phyloP scores from a whole-genome alignment of 2,113 vertebrate genomes.

The Stegostoma tigrinum region DNA sequence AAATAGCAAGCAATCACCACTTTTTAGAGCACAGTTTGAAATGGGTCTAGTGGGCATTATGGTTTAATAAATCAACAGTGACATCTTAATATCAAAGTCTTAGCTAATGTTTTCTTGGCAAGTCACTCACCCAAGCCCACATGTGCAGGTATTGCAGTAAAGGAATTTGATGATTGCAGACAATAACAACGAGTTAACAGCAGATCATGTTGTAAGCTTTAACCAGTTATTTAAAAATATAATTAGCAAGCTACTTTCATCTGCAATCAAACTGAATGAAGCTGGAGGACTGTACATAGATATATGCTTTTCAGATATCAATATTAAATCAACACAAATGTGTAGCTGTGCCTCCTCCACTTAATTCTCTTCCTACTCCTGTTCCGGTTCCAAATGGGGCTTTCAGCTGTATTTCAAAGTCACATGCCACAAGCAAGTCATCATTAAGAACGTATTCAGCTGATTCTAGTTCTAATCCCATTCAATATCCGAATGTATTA shows the following conservation, averaged over 20 bases:
- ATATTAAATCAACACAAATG: background rate
- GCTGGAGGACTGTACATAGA: background rate
- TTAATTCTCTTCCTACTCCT: background rate
- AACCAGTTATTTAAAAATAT: background rate
- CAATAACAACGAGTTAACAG: background rate
- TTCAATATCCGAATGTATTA: background rate
- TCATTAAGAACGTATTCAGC: background rate
- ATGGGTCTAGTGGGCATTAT: background rate
- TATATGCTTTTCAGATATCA: background rate
- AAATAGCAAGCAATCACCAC: background rate
- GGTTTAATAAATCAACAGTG: background rate
- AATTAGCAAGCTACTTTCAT: background rate
- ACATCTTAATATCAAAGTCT: background rate
- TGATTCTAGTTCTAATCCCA: background rate
- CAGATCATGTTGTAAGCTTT: background rate
- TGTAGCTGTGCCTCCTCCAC: background rate
- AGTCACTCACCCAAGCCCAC: background rate
- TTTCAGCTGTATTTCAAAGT: background rate
- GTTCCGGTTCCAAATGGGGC: no score
- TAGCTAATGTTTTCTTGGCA: background rate
- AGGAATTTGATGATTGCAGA: background rate
- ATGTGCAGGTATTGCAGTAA: background rate
- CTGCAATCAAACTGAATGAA: background rate
- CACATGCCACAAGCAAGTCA: background rate
- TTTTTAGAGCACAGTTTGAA: background rate